Conservation (phyloP, 1,140 invertebrate genomes). For the Monomorium pharaonis region DNA sequence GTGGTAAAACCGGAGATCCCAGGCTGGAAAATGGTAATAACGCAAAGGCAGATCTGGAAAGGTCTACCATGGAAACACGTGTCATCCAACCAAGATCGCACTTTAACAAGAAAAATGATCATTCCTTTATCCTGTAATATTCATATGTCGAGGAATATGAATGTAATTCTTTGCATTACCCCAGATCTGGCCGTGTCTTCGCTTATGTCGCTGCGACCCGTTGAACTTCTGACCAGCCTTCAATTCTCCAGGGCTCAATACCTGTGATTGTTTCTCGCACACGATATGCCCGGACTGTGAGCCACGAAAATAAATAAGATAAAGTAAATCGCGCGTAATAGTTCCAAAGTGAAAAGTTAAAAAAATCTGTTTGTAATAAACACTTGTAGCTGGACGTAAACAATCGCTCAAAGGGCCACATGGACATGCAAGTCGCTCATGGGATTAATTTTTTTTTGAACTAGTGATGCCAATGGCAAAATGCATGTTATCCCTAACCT, state of each 20-base stretch:
- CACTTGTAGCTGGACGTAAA: background rate
- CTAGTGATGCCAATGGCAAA: background rate
- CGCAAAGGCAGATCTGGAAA: constrained; percentile 99
- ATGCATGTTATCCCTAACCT: constrained; percentile 56
- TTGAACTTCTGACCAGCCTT: constrained; percentile 98
- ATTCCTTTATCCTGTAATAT: background rate
- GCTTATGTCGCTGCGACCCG: constrained; percentile 97
- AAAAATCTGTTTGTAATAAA: background rate
- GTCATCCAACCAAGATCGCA: constrained; percentile 99
- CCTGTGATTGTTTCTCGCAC: constrained; percentile 99
- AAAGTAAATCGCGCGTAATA: background rate
- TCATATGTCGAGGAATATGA: constrained; percentile 32
- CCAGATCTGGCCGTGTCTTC: constrained; percentile 99
- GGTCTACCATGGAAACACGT: constrained; percentile 99
- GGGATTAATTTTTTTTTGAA: no score
- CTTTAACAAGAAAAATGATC: constrained; percentile 75
- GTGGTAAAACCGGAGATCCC: constrained; percentile 97
- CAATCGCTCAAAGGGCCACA: background rate
- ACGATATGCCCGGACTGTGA: constrained; percentile 96
- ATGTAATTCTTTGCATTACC: constrained; percentile 84
- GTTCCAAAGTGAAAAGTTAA: background rate
- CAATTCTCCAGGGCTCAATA: constrained; percentile 97
- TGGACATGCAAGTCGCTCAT: background rate
- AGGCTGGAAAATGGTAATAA: constrained; percentile 95
- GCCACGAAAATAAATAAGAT: constrained; percentile 59